Evolutionary conservation across 2,888 invertebrate species (phyloP).

Genomic region (Lymantria dispar): DNA sequence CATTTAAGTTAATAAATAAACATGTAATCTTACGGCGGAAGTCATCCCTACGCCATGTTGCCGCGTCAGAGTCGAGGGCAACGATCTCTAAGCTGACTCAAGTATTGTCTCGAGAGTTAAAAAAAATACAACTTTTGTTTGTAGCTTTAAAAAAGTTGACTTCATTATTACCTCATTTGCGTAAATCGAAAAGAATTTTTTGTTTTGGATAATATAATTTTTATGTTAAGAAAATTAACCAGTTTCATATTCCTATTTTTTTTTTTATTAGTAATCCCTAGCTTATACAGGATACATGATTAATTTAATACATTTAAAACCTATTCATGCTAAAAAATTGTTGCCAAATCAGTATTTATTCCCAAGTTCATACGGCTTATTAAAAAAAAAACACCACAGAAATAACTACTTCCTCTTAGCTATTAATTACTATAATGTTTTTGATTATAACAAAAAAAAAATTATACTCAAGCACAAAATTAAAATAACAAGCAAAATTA

Average conservation of each 20-base stretch:
- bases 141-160: no score
- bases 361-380: no score
- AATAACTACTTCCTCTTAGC: constrained; percentile 16
- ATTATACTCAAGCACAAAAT: neutral
- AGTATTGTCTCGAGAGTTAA: constrained; percentile 27
- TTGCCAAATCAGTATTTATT: no score
- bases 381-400: neutral
- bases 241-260: no score
- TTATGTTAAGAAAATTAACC: no score
- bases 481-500: constrained; percentile 1
- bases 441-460: neutral
- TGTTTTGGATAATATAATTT: no score
- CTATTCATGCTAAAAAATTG: no score
- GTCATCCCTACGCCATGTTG: constrained; percentile 38
- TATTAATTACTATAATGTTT: neutral
- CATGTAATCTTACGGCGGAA: constrained; percentile 41
- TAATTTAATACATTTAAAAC: no score
- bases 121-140: constrained; percentile 10
- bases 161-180: no score
- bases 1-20: constrained; percentile 31
- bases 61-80: constrained; percentile 72
- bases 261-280: no score
- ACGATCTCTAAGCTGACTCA: constrained; percentile 61
- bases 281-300: no score
- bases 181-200: no score